Conservation (phyloP, 2,113 vertebrate species). For the Seriola rivoliana region DNA sequence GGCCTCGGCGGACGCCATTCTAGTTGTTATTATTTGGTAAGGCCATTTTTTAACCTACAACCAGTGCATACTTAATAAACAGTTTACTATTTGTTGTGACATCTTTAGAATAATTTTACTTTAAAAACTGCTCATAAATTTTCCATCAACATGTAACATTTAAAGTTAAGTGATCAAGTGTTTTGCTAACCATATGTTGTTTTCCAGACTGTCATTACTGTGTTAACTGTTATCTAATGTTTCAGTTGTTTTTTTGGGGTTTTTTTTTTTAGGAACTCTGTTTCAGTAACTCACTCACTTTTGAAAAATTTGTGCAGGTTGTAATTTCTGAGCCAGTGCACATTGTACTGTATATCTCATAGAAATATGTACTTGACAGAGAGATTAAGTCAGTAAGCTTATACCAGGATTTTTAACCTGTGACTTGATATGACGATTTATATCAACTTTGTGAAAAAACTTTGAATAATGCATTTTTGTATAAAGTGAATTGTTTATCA, state of each 20-base stretch:
- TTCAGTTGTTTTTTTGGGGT: background rate
- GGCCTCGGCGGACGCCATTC: too few relatives aligned
- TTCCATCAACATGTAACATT: background rate
- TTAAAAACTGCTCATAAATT: background rate
- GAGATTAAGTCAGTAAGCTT: background rate
- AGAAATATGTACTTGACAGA: background rate
- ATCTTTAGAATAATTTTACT: background rate
- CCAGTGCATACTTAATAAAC: background rate
- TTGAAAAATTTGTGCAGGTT: background rate
- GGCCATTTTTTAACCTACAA: background rate
- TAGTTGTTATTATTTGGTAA: background rate
- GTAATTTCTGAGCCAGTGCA: background rate
- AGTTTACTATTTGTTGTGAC: background rate
- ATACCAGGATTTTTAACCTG: background rate
- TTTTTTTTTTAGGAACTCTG: background rate
- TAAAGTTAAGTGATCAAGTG: too few relatives aligned
- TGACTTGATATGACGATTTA: background rate
- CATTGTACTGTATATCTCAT: background rate
- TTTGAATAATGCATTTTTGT: background rate
- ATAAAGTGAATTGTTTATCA: background rate
- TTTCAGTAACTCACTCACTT: background rate
- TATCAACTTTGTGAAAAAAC: background rate
- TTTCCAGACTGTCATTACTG: background rate
- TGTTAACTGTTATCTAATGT: background rate
- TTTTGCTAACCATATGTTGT: background rate